Evolutionary conservation across 1,140 invertebrate genomes (phyloP).

Genomic region (Bathynomus jamesi): DNA sequence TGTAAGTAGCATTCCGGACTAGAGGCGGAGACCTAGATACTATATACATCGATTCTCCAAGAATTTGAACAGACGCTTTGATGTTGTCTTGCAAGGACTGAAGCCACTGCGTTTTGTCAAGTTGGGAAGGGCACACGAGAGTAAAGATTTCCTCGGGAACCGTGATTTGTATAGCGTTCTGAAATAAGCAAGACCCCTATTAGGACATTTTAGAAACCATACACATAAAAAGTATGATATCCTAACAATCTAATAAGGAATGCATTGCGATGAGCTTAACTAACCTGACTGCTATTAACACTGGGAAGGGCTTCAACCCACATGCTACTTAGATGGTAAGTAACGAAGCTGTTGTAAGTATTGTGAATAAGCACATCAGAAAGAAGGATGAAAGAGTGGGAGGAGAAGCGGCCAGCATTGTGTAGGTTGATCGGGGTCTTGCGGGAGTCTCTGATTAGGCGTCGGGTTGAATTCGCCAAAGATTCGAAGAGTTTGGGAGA

Average conservation of each 20-base stretch:
- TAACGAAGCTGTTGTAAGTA: conserved; percentile 50
- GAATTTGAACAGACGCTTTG: conserved; percentile 36
- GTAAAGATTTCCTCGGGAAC: conserved; percentile 69
- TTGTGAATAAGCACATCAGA: conserved; percentile 43
- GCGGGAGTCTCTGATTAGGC: conserved; percentile 67
- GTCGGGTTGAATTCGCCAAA: conserved; percentile 56
- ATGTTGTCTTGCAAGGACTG: conserved; percentile 45
- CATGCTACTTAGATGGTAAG: conserved; percentile 61
- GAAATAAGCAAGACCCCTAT: conserved; percentile 19
- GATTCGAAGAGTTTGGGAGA: conserved; percentile 57
- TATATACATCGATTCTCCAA: background rate
- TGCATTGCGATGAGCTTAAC: too few species aligned
- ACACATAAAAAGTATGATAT: too few species aligned
- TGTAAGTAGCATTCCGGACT: conserved; percentile 59
- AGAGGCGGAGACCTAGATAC: conserved; percentile 53
- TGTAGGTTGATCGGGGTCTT: conserved; percentile 60
- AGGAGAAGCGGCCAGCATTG: conserved; percentile 44
- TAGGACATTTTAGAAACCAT: too few species aligned
- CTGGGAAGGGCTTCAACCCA: conserved; percentile 64
- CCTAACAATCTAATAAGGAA: too few species aligned
- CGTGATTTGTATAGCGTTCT: conserved; percentile 45
- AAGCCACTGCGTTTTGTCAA: conserved; percentile 71
- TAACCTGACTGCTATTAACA: conserved; percentile 28
- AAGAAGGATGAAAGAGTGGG: conserved; percentile 58
- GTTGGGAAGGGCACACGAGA: conserved; percentile 55